Evolutionary conservation across 2,797 vertebrate genomes (phyloP).

Genomic region (Thalassophryne amazonica): DNA sequence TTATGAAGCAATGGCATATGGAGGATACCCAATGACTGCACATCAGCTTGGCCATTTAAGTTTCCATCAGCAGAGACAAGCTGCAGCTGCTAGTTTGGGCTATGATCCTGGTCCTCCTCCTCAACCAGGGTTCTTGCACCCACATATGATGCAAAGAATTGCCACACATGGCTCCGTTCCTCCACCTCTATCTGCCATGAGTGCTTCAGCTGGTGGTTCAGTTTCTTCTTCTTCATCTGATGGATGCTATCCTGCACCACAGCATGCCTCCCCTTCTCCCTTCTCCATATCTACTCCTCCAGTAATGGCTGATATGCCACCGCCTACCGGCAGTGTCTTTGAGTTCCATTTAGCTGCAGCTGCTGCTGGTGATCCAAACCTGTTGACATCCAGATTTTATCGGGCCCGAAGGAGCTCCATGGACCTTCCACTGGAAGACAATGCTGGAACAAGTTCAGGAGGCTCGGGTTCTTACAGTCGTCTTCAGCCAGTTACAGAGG

Average conservation of each 20-base stretch:
- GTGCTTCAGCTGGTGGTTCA: conserved; percentile 48
- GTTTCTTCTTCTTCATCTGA: conserved; percentile 57
- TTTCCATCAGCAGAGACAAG: conserved; percentile 81
- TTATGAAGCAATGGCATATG: conserved; percentile 86
- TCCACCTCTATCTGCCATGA: conserved; percentile 75
- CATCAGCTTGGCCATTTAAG: conserved; percentile 83
- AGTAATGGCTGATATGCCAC: conserved; percentile 73
- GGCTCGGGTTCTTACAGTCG: conserved; percentile 79
- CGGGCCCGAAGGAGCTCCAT: conserved; percentile 83
- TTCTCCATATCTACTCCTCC: conserved; percentile 90
- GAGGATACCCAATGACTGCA: conserved; percentile 76
- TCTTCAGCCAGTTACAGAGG: conserved; percentile 95
- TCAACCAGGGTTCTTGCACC: conserved; percentile 84
- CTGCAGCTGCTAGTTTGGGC: conserved; percentile 75
- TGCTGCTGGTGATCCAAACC: conserved; percentile 68
- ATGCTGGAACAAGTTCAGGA: conserved; percentile 50
- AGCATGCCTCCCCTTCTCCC: conserved; percentile 77
- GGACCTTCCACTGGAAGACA: conserved; percentile 89
- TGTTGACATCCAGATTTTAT: conserved; percentile 79
- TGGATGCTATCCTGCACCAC: conserved; percentile 68
- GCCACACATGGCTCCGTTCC: conserved; percentile 81
- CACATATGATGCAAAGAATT: conserved; percentile 83
- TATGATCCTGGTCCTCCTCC: conserved; percentile 82
- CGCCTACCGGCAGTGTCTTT: conserved; percentile 81
- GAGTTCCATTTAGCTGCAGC: conserved; percentile 88